Evolutionary conservation across 2,113 vertebrate genomes (phyloP).

Genomic region (Sebastes fasciatus): DNA sequence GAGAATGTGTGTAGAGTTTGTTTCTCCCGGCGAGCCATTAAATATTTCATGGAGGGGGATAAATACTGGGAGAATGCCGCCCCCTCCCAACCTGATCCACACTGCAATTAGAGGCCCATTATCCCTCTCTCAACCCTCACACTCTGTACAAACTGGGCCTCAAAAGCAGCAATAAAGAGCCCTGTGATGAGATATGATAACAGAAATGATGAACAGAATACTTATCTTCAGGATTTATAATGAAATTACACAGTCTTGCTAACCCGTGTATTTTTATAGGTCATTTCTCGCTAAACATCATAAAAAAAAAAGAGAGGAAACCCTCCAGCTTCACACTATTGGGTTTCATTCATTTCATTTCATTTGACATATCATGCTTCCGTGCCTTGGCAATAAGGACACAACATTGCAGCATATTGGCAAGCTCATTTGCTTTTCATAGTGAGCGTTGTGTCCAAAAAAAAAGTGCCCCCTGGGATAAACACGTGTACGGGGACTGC

Average conservation of each 20-base stretch:
- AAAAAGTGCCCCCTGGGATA: slow-evolving; percentile 90
- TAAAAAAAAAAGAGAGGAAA: slow-evolving; percentile 58
- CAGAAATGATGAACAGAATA: slow-evolving; percentile 65
- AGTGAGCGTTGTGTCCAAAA: slow-evolving; percentile 95
- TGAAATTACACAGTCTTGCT: slow-evolving; percentile 68
- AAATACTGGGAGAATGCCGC: slow-evolving; percentile 73
- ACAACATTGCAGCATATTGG: slow-evolving; percentile 99
- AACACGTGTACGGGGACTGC: slow-evolving; percentile 92
- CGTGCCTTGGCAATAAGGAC: slow-evolving; percentile 96
- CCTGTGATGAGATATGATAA: slow-evolving; percentile 78
- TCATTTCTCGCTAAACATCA: slow-evolving; percentile 69
- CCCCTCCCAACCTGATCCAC: slow-evolving; percentile 71
- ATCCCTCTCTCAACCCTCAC: slow-evolving; percentile 71
- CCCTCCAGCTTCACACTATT: slow-evolving; percentile 82
- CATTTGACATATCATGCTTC: slow-evolving; percentile 97
- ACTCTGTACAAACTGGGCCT: slow-evolving; percentile 73
- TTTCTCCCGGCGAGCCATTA: slow-evolving; percentile 81
- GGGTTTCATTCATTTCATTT: slow-evolving; percentile 94
- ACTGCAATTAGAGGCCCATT: slow-evolving; percentile 81
- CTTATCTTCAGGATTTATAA: slow-evolving; percentile 71
- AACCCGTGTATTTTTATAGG: slow-evolving; percentile 69
- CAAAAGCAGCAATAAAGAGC: slow-evolving; percentile 74
- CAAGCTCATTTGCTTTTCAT: slow-evolving; percentile 98
- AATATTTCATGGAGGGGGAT: slow-evolving; percentile 86
- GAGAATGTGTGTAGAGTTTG: slow-evolving; percentile 78